phyloP scores from a whole-genome alignment of 2,113 vertebrate species.

The Crypturellus undulatus region DNA sequence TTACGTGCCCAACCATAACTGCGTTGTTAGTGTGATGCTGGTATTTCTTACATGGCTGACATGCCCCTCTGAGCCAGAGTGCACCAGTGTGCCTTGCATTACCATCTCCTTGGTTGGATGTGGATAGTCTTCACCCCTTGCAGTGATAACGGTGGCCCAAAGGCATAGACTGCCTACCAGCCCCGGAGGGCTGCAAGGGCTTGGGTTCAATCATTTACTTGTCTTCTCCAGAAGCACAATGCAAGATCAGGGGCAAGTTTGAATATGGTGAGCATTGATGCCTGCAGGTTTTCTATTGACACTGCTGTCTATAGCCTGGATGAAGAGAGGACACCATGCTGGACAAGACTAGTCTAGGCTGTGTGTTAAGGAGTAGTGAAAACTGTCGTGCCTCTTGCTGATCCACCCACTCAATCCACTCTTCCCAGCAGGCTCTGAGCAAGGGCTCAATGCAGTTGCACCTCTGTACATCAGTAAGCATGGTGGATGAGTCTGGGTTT shows the following conservation, averaged over 20 bases:
- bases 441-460: accelerated
- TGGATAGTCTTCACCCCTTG: neutral
- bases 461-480: accelerated
- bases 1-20: too few species aligned
- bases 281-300: neutral
- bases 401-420: neutral
- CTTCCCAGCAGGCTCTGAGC: neutral
- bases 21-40: too few species aligned
- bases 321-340: too few species aligned
- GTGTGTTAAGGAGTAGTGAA: accelerated
- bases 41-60: too few species aligned
- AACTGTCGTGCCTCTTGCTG: neutral
- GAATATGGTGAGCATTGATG: neutral
- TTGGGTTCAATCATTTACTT: neutral
- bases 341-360: too few species aligned
- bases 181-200: neutral
- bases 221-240: neutral
- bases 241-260: neutral
- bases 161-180: neutral
- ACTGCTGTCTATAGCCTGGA: neutral
- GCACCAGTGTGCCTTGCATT: neutral
- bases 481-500: accelerated
- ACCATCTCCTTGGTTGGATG: neutral
- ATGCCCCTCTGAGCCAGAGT: too few species aligned
- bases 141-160: neutral